These are phyloP conservation scores for Tenthredo distinguenda DNA, from an alignment of 2,888 invertebrate species.

Conservation along the genomic window DNA sequence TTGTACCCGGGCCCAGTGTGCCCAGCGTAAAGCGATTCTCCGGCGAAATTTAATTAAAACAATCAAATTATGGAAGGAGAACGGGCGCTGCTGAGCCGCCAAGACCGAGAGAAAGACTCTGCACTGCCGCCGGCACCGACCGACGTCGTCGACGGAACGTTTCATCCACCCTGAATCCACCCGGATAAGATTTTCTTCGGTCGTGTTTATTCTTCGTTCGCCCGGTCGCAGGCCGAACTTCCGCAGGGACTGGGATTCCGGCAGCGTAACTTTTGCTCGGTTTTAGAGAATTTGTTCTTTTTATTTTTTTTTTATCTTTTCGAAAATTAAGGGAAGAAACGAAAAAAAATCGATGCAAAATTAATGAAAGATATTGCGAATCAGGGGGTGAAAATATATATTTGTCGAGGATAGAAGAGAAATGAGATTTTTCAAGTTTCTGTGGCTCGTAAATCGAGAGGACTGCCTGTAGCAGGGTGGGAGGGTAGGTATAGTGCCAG, in stretches of 20 bases:
- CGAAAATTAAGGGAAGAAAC: neutral
- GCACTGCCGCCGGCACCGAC: conserved; percentile 46
- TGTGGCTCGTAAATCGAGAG: conserved; percentile 44
- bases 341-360: neutral
- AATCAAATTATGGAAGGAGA: conserved; percentile 78
- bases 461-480: conserved; percentile 39
- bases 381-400: conserved; percentile 2
- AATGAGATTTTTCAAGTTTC: conserved; percentile 13
- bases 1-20: conserved; percentile 73
- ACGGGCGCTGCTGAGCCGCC: conserved; percentile 70
- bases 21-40: conserved; percentile 77
- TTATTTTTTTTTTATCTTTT: neutral
- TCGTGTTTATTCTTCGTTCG: conserved; percentile 67
- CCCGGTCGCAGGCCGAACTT: conserved; percentile 22
- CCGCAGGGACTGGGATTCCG: conserved; percentile 7
- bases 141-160: conserved; percentile 19
- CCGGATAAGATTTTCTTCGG: conserved; percentile 73
- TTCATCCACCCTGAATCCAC: conserved; percentile 12
- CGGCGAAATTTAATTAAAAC: conserved; percentile 78
- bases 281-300: neutral
- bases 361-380: neutral
- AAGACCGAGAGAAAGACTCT: conserved; percentile 61
- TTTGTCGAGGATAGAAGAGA: neutral
- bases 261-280: neutral
- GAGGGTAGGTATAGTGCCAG: neutral